Base-by-base conservation (phyloP, 2,888 invertebrate genomes). In the Tridacna crocea region DNA sequence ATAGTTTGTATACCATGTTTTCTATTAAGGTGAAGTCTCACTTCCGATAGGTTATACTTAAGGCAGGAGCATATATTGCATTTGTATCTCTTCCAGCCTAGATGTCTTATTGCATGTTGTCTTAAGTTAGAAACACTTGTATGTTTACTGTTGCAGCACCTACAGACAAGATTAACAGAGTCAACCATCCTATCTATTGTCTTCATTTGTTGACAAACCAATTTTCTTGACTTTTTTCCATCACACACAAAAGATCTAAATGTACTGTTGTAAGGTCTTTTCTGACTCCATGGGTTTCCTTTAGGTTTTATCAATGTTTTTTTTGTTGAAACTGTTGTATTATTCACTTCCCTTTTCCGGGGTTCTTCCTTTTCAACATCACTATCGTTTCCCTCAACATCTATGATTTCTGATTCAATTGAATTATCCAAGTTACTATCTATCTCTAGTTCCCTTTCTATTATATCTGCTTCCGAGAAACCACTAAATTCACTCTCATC, bases 61-160 rank as follows among this genome's bases (percentile, higher is more conserved):
- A 88, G 84, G 77, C 88, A 97, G 74, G 96, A 95, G 93, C 97
- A 97, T 24, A 96, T 94, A 10, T 61, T 55, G 92, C 97, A 97
- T 78, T 96, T 96, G 92, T 96, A 97, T 47, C 97, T 95, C 90
- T 96, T 96, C 96, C 97, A 96, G 82, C 96, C 96, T 81, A 96
- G 96, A 92, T 97, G 97, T 6, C 94, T 92, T 0, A 96, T 96
- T 94, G 96, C 96, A 75, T 97, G 97, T 10, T 97, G 95, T 91
- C 97, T 96, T 0, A 97, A 97, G 91, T 97, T 97, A 73, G 95
- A 94, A 22, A 95, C 91, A 47, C 95, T 95, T 0, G 94, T 92
- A 90, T 95, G 96, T 86, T 94, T 95, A 19, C 89, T 88, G 24
- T 90, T 88, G 86, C 94, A 94, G 63, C 92, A 89, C 46, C 90